phyloP scores from a whole-genome alignment of 2,113 vertebrate species.

The Mystacornis crossleyi region DNA sequence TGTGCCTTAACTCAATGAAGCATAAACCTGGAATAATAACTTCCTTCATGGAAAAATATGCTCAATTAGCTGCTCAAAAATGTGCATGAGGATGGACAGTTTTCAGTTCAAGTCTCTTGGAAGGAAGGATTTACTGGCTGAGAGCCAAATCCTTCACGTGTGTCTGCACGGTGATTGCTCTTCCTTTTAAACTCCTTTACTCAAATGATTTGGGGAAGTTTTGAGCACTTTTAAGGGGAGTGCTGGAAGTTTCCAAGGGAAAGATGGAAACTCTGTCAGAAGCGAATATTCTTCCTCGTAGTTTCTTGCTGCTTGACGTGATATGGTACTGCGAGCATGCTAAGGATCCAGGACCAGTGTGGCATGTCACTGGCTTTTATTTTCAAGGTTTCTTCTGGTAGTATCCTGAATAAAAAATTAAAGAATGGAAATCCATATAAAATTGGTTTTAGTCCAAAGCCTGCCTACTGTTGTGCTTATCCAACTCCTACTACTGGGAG shows the following conservation, averaged over 20 bases:
- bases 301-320: not conserved
- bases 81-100: not conserved
- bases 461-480: not conserved
- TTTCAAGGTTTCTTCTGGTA: not conserved
- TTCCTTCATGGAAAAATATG: slow-evolving; percentile 3
- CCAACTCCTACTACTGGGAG: not conserved
- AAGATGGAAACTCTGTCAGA: not conserved
- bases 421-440: not conserved
- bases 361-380: not conserved
- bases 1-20: not conserved
- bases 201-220: not conserved
- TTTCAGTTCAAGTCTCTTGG: not conserved
- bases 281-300: not conserved
- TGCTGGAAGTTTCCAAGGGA: not conserved
- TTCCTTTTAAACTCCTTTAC: not conserved
- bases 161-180: not conserved
- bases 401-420: not conserved
- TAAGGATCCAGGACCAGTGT: not conserved
- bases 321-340: accelerated
- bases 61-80: not conserved
- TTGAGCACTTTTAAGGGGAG: not conserved
- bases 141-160: not conserved
- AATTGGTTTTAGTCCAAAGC: not conserved
- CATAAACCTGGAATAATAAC: not conserved
- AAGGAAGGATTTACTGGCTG: not conserved